Base-by-base conservation (phyloP, 2,888 invertebrate species). In the Lasioglossum vierecki region DNA sequence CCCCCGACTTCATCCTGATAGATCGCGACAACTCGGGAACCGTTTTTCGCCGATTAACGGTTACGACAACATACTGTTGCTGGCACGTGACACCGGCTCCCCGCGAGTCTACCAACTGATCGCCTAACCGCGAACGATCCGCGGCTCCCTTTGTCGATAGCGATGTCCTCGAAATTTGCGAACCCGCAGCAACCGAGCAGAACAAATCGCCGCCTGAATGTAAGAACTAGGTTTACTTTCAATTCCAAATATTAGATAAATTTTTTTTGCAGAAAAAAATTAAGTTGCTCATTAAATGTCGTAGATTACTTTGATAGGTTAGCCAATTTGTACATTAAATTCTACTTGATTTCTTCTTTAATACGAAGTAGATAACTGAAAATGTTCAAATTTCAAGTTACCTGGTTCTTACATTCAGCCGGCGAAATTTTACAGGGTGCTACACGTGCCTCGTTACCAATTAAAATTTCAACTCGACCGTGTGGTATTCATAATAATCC, bases 51-150 rank as follows among this genome's bases (percentile, higher is more conserved):
- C 68, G 26, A 41, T 18, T 1, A 30, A 71, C 79, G 26, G 75
- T 57, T 57, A 9, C 26, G 49, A 71, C 76, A 39, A 72, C 66
- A 77, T 75, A 80, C 60, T 68, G 74, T 63, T 88, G 68, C 77
- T 73, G 60, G 26, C 71, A 66, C 66, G 78, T 81, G 85, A 88
- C 82, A 73, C 68, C 72, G 57, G 41, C 60, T 18, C 49, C 9
- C 57, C 70, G 41, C 11, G 60, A 57, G 82, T 81, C 87, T 89
- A 84, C 89, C 72, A 76, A 84, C 71, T 74, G 82, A 76, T 74
- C 79, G 80, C 49, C 63, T 49, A 79, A 86, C 73, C 49, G 80
- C 70, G 74, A 83, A 80, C 77, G 35, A 66, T 79, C 41, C 76
- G 8, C 35, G 53, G 39, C 41, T 30, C 63, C 44, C 26, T 44